phyloP scores from a whole-genome alignment of 2,797 vertebrate genomes.

The Eremophila alpestris region DNA sequence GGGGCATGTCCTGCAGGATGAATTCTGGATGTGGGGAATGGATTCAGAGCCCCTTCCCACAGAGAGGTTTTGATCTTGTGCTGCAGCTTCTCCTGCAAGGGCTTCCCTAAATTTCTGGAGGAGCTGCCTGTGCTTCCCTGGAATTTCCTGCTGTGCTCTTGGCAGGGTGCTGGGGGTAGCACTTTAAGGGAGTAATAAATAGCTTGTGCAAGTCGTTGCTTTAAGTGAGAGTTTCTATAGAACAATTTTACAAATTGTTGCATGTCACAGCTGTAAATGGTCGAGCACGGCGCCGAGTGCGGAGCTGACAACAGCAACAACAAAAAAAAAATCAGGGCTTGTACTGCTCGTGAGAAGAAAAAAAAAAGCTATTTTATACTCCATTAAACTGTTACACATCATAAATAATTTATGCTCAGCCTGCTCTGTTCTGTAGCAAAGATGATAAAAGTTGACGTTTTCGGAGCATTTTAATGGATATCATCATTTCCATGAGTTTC shows the following conservation, averaged over 20 bases:
- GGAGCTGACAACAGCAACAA: constrained; percentile 56
- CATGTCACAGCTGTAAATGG: constrained; percentile 67
- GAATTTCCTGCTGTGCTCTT: neutral
- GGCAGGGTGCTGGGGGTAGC: neutral
- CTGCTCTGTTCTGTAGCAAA: constrained; percentile 58
- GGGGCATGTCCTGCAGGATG: neutral
- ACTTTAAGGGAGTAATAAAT: constrained; percentile 58
- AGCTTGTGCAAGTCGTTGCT: constrained; percentile 53
- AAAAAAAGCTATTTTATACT: constrained; percentile 76
- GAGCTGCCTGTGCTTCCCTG: neutral
- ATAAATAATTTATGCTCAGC: constrained; percentile 76
- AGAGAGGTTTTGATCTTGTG: neutral
- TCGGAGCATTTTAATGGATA: constrained; percentile 60
- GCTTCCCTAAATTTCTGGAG: neutral
- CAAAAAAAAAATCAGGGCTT: constrained; percentile 65
- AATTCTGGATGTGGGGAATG: neutral
- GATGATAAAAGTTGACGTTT: constrained; percentile 72
- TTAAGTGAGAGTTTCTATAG: constrained; percentile 55
- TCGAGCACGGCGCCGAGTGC: constrained; percentile 32
- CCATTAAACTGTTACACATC: constrained; percentile 77
- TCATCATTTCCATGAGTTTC: neutral
- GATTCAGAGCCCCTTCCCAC: neutral
- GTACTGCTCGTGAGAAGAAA: constrained; percentile 52
- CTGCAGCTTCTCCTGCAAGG: neutral
- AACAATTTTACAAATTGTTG: constrained; percentile 70